These are phyloP conservation scores for Dipodomys ordii DNA, from an alignment of 2,113 vertebrate genomes.

Conservation along the genomic window DNA sequence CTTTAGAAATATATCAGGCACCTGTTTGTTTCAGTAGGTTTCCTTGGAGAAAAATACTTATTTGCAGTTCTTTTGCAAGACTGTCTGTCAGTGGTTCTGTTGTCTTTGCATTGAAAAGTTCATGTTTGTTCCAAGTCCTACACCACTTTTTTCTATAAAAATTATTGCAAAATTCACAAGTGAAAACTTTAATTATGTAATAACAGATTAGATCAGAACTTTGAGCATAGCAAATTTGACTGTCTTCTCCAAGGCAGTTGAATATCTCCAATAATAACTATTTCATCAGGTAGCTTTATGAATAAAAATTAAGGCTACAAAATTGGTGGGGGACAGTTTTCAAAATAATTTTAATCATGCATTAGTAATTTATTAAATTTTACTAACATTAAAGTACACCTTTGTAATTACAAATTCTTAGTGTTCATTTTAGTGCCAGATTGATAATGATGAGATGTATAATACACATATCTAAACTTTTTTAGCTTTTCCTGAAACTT, in stretches of 20 bases:
- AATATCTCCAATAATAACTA: conserved; percentile 67
- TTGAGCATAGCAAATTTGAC: conserved; percentile 79
- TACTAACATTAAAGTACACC: conserved; percentile 23
- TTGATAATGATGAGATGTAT: conserved; percentile 39
- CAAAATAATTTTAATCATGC: not conserved
- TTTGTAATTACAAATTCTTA: conserved; percentile 35
- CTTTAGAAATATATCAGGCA: not conserved
- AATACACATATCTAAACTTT: conserved; percentile 29
- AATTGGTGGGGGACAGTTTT: not conserved
- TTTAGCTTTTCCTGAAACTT: conserved; percentile 43
- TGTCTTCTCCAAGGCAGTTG: conserved; percentile 56
- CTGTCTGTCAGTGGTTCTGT: not conserved
- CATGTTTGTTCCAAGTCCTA: conserved; percentile 55
- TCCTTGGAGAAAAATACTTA: conserved; percentile 19
- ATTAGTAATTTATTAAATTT: conserved; percentile 35
- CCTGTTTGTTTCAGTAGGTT: conserved; percentile 20
- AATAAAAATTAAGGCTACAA: conserved; percentile 69
- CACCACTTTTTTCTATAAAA: conserved; percentile 42
- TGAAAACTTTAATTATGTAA: not conserved
- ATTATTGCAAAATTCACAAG: not conserved
- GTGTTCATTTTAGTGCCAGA: conserved; percentile 42
- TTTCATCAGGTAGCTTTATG: conserved; percentile 80
- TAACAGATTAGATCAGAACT: conserved; percentile 73
- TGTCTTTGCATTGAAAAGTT: conserved; percentile 48
- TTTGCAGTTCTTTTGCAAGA: conserved; percentile 52